These are phyloP conservation scores for Pelecanus crispus DNA, from an alignment of 2,113 vertebrate species.

Conservation along the genomic window DNA sequence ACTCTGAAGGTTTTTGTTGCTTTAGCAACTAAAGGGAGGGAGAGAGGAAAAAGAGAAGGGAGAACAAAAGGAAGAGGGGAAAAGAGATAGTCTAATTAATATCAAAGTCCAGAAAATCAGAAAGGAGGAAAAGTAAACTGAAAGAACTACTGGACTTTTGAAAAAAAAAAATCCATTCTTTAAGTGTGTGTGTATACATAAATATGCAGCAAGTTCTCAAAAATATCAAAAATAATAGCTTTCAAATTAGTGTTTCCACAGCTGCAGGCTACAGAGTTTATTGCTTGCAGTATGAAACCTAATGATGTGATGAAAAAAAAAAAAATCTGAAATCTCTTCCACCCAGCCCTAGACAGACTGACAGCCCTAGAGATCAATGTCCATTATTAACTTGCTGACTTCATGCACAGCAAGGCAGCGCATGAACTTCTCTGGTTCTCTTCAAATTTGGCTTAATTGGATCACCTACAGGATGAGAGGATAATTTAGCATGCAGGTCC, in stretches of 20 bases:
- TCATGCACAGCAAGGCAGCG: conserved; percentile 18
- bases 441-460: conserved; percentile 53
- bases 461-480: conserved; percentile 51
- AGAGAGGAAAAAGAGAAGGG: background rate
- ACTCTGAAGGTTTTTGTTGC: background rate
- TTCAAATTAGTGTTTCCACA: conserved; percentile 30
- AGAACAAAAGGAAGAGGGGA: background rate
- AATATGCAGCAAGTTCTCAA: background rate
- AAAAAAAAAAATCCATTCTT: background rate
- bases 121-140: background rate
- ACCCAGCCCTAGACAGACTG: background rate
- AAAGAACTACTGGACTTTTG: background rate
- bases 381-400: conserved; percentile 41
- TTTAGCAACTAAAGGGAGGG: background rate
- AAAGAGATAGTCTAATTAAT: background rate
- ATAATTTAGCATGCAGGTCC: conserved; percentile 17
- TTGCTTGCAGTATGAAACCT: conserved; percentile 25
- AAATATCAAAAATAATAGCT: background rate
- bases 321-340: background rate
- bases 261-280: conserved; percentile 11
- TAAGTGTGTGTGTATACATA: background rate
- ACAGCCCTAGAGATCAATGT: conserved; percentile 30
- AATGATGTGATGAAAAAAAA: conserved; percentile 2
- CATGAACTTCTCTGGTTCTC: conserved; percentile 36
- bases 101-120: background rate